These are phyloP conservation scores for Ichneumon xanthorius DNA, from an alignment of 2,888 invertebrate species.

Conservation along the genomic window DNA sequence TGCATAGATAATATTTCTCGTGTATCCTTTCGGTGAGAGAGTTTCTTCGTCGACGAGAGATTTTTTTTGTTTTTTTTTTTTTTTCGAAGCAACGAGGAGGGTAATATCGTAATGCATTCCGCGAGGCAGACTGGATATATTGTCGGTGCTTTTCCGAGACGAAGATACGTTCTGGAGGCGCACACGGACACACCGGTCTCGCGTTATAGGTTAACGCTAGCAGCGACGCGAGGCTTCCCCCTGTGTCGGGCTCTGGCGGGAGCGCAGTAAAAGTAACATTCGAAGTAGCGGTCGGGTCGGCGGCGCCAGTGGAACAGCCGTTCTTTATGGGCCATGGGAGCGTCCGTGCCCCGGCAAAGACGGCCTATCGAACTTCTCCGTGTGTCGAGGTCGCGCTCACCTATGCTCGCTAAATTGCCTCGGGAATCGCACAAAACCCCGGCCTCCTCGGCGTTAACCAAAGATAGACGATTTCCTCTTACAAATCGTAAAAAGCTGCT, in stretches of 20 bases:
- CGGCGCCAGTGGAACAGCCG: slow-evolving; percentile 79
- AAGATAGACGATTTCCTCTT: background rate
- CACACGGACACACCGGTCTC: slow-evolving; percentile 31
- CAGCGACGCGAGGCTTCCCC: slow-evolving; percentile 1
- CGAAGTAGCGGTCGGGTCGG: slow-evolving; percentile 75
- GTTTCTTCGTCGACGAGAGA: background rate
- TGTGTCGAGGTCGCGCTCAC: slow-evolving; percentile 50
- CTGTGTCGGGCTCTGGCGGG: slow-evolving; percentile 59
- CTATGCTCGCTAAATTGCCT: slow-evolving; percentile 63
- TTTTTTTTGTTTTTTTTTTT: no score
- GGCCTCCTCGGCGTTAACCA: background rate
- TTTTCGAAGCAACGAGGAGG: slow-evolving; percentile 5
- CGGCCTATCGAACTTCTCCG: slow-evolving; percentile 23
- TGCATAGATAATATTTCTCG: slow-evolving; percentile 3
- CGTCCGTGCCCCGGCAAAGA: slow-evolving; percentile 37
- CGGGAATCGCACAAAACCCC: background rate
- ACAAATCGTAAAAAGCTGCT: no score
- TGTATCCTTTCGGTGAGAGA: background rate
- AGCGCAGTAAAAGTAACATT: slow-evolving; percentile 79
- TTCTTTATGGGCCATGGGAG: slow-evolving; percentile 77
- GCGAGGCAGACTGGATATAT: background rate
- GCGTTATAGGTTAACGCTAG: slow-evolving; percentile 40
- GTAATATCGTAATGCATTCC: slow-evolving; percentile 13
- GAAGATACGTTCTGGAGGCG: background rate
- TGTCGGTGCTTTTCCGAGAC: slow-evolving; percentile 5